phyloP scores from a whole-genome alignment of 2,888 invertebrate genomes.

The Plagodis dolabraria region DNA sequence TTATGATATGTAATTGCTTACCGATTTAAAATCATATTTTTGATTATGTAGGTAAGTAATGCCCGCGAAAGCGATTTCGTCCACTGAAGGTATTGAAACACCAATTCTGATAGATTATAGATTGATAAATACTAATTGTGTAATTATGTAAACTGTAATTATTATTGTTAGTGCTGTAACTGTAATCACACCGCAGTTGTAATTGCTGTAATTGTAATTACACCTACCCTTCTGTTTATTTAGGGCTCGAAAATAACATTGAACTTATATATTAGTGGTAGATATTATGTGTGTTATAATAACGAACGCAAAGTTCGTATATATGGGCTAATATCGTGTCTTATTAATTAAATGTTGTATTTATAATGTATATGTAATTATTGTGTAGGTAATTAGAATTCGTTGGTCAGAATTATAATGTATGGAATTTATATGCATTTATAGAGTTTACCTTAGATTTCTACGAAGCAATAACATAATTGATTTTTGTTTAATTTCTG shows the following conservation, averaged over 20 bases:
- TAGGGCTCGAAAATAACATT: slow-evolving; percentile 31
- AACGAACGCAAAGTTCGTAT: slow-evolving; percentile 36
- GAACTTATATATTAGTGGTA: slow-evolving; percentile 19
- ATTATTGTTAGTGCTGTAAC: neutral
- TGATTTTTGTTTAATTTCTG: neutral
- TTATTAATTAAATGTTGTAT: slow-evolving; percentile 52
- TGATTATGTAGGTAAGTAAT: slow-evolving; percentile 37
- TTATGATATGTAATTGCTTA: slow-evolving; percentile 27
- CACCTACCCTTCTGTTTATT: slow-evolving; percentile 9
- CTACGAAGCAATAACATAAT: neutral
- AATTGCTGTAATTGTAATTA: slow-evolving; percentile 20
- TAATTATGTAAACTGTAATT: slow-evolving; percentile 30
- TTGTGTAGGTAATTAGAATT: slow-evolving; percentile 9
- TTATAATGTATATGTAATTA: slow-evolving; percentile 32
- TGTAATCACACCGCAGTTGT: neutral
- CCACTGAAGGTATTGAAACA: slow-evolving; percentile 82
- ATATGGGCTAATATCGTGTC: slow-evolving; percentile 60
- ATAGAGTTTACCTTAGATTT: slow-evolving; percentile 5
- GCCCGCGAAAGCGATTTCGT: slow-evolving; percentile 76
- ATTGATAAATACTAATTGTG: slow-evolving; percentile 32
- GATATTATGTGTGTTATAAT: slow-evolving; percentile 18
- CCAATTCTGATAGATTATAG: slow-evolving; percentile 70
- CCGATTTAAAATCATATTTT: slow-evolving; percentile 23
- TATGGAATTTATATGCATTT: slow-evolving; percentile 9
- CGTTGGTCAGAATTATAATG: slow-evolving; percentile 30